Base-by-base conservation (phyloP, 1,140 invertebrate species). In the Bombus breviceps region DNA sequence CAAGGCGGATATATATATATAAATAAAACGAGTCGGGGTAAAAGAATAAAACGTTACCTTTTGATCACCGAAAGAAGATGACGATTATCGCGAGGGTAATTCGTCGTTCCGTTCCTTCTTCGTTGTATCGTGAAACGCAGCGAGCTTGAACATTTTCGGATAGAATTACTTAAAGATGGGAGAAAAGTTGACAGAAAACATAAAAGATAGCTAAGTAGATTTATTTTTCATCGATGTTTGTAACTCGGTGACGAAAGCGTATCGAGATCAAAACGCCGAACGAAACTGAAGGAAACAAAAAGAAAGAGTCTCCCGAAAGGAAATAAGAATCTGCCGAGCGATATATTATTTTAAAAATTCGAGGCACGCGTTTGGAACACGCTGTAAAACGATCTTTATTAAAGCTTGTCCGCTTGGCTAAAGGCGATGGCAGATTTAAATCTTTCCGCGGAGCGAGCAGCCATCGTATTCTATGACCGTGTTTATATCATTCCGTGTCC, bases 361-460 rank as follows among this genome's bases (percentile, higher is more conserved):
- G 18, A 53, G 53, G 15, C 53, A 25, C 39, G 47, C 39, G 18
- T 43, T 71, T 62, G 66, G 12, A 84, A 41, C 75, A n/a, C 3
- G 66, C 43, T n/a, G 66, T 84, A 84, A 39, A 10, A 79, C 53
- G 39, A 78, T 84, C 82, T 79, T 78, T 72, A 72, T 84, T 72
- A 79, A 84, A 84, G 82, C 69, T 22, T 9, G 53, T 2, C 25
- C 66, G 66, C 0, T 18, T n/a, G 28, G 75, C 82, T 84, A 84
- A 84, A 84, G 82, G 82, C 39, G 75, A 79, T 84, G 75, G 53
- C 5, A 62, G 82, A 84, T 71, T 84, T 71, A 62, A 84, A 84
- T 25, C 34, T 84, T 79, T 79, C 66, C 9, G 66, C 18, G 12
- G 34, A 25, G 43, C 43, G 3, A 68, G 47, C 64, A 25, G 43